phyloP scores from a whole-genome alignment of 2,888 invertebrate genomes.

The Balanococcus diminutus region DNA sequence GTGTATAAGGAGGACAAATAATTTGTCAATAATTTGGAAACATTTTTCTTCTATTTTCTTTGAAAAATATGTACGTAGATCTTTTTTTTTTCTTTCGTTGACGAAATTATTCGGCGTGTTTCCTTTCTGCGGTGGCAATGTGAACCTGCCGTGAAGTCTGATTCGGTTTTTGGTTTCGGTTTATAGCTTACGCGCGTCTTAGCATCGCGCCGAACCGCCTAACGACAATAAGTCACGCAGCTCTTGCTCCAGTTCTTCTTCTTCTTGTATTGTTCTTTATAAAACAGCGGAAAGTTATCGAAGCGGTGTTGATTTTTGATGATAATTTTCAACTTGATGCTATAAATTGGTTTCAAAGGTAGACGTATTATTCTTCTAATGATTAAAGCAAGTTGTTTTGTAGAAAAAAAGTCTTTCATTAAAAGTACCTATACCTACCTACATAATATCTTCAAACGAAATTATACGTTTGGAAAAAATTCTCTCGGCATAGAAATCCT shows the following conservation, averaged over 20 bases:
- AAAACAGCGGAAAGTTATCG: not conserved
- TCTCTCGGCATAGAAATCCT: too few species aligned
- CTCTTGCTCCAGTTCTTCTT: not conserved
- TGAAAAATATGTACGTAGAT: not conserved
- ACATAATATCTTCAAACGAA: too few species aligned
- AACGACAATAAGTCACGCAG: slow-evolving; percentile 8
- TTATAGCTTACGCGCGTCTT: not conserved
- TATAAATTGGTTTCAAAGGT: too few species aligned
- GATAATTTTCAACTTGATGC: not conserved
- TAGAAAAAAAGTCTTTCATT: too few species aligned
- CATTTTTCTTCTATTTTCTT: not conserved
- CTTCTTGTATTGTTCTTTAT: not conserved
- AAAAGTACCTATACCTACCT: too few species aligned
- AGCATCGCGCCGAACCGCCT: not conserved
- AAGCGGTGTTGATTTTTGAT: not conserved
- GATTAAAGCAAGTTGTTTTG: not conserved
- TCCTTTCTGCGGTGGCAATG: not conserved
- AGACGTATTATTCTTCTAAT: too few species aligned
- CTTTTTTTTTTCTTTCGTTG: not conserved
- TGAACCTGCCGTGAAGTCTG: not conserved
- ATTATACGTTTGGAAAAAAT: too few species aligned
- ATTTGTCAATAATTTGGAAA: not conserved
- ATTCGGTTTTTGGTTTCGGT: not conserved
- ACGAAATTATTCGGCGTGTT: slow-evolving; percentile 6
- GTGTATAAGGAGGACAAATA: not conserved